Evolutionary conservation across 2,888 invertebrate species (phyloP).

Genomic region (Crematogaster levior): DNA sequence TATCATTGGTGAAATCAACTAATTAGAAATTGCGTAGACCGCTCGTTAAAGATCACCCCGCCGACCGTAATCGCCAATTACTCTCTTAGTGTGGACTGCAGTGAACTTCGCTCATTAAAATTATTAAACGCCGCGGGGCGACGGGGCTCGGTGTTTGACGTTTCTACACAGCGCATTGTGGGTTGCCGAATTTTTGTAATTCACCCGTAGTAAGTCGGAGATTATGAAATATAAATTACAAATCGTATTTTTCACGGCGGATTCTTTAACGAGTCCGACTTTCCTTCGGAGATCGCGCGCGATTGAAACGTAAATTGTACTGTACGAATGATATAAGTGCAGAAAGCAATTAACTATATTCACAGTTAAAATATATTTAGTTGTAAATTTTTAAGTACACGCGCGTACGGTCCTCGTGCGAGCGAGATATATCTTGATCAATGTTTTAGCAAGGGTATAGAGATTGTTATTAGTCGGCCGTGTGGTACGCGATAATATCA

Average conservation of each 20-base stretch:
- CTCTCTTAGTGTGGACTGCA: slow-evolving; percentile 72
- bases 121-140: slow-evolving; percentile 68
- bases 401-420: not conserved
- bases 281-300: not conserved
- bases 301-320: slow-evolving; percentile 6
- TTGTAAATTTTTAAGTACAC: not conserved
- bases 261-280: not conserved
- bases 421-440: slow-evolving; percentile 24
- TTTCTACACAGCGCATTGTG: slow-evolving; percentile 12
- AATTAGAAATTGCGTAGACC: slow-evolving; percentile 74
- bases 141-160: slow-evolving; percentile 23
- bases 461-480: slow-evolving; percentile 34
- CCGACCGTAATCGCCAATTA: slow-evolving; percentile 73
- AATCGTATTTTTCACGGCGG: not conserved
- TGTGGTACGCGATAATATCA: slow-evolving; percentile 16
- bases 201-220: not conserved
- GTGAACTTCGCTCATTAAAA: slow-evolving; percentile 75
- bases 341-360: slow-evolving; percentile 9
- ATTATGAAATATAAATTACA: slow-evolving; percentile 17
- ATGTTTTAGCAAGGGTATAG: slow-evolving; percentile 40
- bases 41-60: slow-evolving; percentile 73
- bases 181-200: slow-evolving; percentile 34
- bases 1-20: slow-evolving; percentile 75
- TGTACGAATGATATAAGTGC: not conserved
- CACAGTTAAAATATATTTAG: slow-evolving; percentile 22